phyloP scores from a whole-genome alignment of 2,888 invertebrate species.

The Leucophenga maculata region DNA sequence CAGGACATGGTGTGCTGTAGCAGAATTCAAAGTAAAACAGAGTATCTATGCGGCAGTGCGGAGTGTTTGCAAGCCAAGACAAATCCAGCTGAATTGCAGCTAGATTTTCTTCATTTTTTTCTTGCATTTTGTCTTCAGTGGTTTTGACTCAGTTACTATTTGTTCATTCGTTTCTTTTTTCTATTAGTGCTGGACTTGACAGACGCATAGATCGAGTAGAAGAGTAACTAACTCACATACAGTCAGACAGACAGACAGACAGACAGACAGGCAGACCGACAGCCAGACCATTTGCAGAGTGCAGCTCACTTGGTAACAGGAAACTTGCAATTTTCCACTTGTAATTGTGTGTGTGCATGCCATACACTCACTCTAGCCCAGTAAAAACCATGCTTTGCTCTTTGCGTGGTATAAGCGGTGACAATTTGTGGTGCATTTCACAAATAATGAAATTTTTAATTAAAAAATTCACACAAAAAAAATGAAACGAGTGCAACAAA shows the following conservation, averaged over 20 bases:
- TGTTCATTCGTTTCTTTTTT: neutral
- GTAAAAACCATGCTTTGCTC: neutral
- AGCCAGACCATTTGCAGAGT: neutral
- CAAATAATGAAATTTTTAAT: conserved; percentile 26
- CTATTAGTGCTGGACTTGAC: neutral
- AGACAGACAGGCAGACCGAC: neutral
- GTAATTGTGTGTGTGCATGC: neutral
- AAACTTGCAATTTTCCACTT: conserved; percentile 20
- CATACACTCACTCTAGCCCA: neutral
- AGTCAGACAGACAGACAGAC: neutral
- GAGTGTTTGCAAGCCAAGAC: conserved; percentile 1
- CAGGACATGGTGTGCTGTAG: no score
- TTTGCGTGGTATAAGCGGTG: conserved; percentile 2
- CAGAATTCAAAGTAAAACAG: no score
- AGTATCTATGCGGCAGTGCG: neutral
- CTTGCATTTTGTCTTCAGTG: conserved; percentile 5
- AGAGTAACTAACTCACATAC: neutral
- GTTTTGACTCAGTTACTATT: neutral
- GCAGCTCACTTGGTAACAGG: neutral
- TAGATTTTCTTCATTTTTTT: conserved; percentile 16
- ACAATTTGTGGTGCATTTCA: conserved; percentile 22
- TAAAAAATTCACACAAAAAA: conserved; percentile 6
- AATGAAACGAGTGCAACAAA: conserved; percentile 6
- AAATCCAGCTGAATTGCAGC: conserved; percentile 7
- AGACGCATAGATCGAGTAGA: neutral